phyloP scores from a whole-genome alignment of 2,797 vertebrate genomes.

The Galaxias olidus region DNA sequence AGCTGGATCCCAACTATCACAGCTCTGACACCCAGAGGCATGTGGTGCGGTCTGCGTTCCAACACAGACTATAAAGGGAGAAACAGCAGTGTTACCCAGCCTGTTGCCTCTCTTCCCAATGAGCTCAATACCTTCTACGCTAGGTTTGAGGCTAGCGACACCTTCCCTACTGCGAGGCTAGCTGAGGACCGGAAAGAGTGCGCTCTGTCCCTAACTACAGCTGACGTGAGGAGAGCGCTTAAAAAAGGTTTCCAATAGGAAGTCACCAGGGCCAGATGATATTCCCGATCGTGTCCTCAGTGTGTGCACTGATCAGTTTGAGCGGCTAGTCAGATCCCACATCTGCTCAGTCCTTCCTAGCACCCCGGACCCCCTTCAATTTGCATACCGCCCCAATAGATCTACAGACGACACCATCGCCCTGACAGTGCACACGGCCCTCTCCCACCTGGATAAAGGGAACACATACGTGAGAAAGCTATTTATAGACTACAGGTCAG shows the following conservation, averaged over 20 bases:
- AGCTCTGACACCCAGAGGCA: too few relatives aligned
- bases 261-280: slow-evolving; percentile 12
- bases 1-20: background rate
- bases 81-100: slow-evolving; percentile 11
- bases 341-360: background rate
- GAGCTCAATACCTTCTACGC: background rate
- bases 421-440: too few relatives aligned
- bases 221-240: slow-evolving; percentile 6
- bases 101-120: background rate
- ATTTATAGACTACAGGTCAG: too few relatives aligned
- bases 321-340: background rate
- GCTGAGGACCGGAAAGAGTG: slow-evolving; percentile 1
- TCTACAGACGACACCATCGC: too few relatives aligned
- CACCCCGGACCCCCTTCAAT: background rate
- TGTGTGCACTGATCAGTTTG: background rate
- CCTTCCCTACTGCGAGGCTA: background rate
- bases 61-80: slow-evolving; percentile 10
- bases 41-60: slow-evolving; percentile 1
- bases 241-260: background rate
- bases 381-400: too few relatives aligned
- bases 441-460: background rate
- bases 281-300: background rate
- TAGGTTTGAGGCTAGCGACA: slow-evolving; percentile 13
- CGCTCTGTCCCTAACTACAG: slow-evolving; percentile 5
- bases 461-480: background rate